phyloP scores from a whole-genome alignment of 2,797 vertebrate species.

The Miichthys miiuy region DNA sequence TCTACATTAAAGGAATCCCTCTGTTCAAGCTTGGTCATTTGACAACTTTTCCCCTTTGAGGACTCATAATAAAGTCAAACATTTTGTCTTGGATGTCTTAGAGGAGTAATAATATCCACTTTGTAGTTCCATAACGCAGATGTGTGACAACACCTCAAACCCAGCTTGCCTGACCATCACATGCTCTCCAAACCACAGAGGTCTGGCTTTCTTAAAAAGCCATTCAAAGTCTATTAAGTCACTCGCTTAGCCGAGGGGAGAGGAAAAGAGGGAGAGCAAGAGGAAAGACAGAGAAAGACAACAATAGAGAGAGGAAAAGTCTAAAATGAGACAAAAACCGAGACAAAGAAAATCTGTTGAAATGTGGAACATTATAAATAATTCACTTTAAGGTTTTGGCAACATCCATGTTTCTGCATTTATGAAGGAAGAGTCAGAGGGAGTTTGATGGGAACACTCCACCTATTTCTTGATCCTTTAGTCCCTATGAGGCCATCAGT shows the following conservation, averaged over 20 bases:
- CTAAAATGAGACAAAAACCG: constrained; percentile 1
- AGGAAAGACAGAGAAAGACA: background rate
- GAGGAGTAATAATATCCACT: constrained; percentile 42
- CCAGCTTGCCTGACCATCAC: constrained; percentile 48
- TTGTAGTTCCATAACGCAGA: constrained; percentile 31
- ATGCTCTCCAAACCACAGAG: constrained; percentile 54
- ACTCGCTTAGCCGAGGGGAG: constrained; percentile 21
- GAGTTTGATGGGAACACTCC: constrained; percentile 25
- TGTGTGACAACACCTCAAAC: constrained; percentile 50
- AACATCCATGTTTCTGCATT: background rate
- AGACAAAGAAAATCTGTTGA: constrained; percentile 5
- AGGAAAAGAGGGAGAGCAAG: background rate
- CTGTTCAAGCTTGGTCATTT: constrained; percentile 16
- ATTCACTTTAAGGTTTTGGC: background rate
- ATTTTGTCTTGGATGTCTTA: constrained; percentile 22
- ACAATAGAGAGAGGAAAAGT: constrained; percentile 6
- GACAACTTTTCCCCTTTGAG: background rate
- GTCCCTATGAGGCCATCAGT: constrained; percentile 25
- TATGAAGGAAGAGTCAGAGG: background rate
- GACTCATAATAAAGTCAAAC: constrained; percentile 26
- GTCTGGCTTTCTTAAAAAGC: constrained; percentile 43
- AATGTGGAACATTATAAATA: background rate
- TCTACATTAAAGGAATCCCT: constrained; percentile 7
- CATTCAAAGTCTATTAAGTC: constrained; percentile 47
- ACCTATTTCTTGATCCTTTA: constrained; percentile 38